Conservation (phyloP, 2,888 invertebrate genomes). For the Heteromyza rotundicornis region DNA sequence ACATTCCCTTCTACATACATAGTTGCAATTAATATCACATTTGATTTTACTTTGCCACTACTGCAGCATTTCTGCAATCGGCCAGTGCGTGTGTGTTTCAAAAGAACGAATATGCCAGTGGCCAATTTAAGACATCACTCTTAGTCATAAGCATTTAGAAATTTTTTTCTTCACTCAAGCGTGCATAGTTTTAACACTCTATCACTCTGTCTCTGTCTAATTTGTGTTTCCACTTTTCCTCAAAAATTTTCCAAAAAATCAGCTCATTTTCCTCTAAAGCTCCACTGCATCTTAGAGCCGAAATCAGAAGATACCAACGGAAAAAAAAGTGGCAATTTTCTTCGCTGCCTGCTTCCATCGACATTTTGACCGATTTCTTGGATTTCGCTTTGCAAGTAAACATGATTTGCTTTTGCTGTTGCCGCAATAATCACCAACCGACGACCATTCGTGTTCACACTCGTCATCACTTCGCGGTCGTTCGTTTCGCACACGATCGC, state of each 20-base stretch:
- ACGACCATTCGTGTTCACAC: background rate
- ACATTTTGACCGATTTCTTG: slow-evolving; percentile 13
- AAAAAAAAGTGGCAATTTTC: too few species aligned
- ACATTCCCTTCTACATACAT: too few species aligned
- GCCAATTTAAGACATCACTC: too few species aligned
- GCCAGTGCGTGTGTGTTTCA: too few species aligned
- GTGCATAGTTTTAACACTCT: slow-evolving; percentile 32
- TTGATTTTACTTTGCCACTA: too few species aligned
- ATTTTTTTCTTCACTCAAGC: slow-evolving; percentile 37
- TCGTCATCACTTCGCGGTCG: slow-evolving; percentile 2
- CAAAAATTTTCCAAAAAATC: background rate
- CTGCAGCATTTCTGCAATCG: too few species aligned
- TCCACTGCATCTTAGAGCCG: too few species aligned
- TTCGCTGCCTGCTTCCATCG: background rate
- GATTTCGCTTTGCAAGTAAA: background rate
- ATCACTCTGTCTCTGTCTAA: background rate
- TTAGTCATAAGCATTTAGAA: slow-evolving; percentile 15
- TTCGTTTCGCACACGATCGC: slow-evolving; percentile 13
- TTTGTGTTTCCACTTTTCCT: slow-evolving; percentile 14
- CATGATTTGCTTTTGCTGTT: background rate
- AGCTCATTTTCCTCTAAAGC: too few species aligned
- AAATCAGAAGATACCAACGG: too few species aligned
- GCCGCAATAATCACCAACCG: slow-evolving; percentile 2
- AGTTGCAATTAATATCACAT: too few species aligned
- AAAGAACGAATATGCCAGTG: too few species aligned